Evolutionary conservation across 2,888 invertebrate genomes (phyloP), one percentile per base, ranked within the genome.

Genomic region (Cremastobaeus sp.): DNA sequence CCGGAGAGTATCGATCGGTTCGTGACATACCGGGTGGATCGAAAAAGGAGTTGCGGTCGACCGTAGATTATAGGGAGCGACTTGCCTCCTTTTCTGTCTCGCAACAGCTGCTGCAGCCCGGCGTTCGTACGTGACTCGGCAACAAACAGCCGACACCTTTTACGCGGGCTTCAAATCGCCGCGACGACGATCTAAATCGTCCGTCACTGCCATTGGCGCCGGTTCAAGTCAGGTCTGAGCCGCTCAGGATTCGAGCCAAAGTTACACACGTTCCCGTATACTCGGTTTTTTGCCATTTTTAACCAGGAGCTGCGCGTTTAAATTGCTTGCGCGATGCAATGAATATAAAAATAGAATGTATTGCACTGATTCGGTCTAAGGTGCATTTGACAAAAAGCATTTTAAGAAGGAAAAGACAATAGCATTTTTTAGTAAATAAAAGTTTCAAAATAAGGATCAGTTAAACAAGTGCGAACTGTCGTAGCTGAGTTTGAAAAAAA

Each of bases 171-270:
- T 60, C 32, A 11, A 50, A 52, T 45, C 48, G 62, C 55, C 48
- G 45, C 50, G 37, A 45, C 65, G 60, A 69, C 69, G 54, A 60
- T 74, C 65, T 28, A 39, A 59, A 74, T 74, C 74, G 65, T 74
- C 65, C 69, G 55, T 60, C 60, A 54, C 60, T 39, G 65, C 28
- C 48, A 21, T 60, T 74, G 74, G 74, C 74, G 37, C 17, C 35
- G 45, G 39, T 60, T 74, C 74, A 74, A 74, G 48, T 65, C 54
- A 65, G 66, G 50, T 39, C 17, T 41, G 45, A 60, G 45, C 41
- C 25, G 0, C 14, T 50, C 28, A 28, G 39, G 34, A 45, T 20
- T 11, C 39, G 45, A 68, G 57, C 57, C 64, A 71, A 64, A 41
- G n/a, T n/a, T n/a, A n/a, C n/a, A 35, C 52, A 32, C 39, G 25